Base-by-base conservation (phyloP, 1,140 invertebrate genomes). In the Papilio helenus region DNA sequence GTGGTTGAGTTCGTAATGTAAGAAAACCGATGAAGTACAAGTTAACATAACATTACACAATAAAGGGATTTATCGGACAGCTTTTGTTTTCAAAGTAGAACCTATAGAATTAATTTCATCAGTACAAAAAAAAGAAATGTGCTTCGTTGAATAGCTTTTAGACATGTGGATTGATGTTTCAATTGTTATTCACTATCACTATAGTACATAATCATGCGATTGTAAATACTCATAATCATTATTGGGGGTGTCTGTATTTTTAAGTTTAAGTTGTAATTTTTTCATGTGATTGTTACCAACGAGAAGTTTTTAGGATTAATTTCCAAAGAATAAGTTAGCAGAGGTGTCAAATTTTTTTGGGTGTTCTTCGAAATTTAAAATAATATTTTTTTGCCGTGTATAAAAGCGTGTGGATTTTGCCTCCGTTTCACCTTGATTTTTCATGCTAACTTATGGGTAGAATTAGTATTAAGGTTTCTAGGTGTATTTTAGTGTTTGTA, bases 221-320 rank as follows among this genome's bases (percentile, higher is more conserved):
- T 68, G 61, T 68, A 68, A 68, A 68, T 68, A 68, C 26, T 68
- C 61, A 68, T 68, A 16, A 34, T 23, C 61, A 68, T 68, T 68
- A 61, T 68, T 12, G 58, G 26, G 23, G 61, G 61, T 68, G 26
- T 16, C 29, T 26, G 55, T 58, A 61, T 29, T 68, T 68, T 68
- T 68, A 34, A 68, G 61, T 68, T 68, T 29, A 29, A 29, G 7
- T 34, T 68, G 61, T 68, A 68, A 16, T 34, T 14, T 68, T 46
- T 68, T 18, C 20, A 61, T 26, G 12, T 68, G 61, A 68, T 68
- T 29, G 26, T 68, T 68, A 29, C 61, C 61, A 68, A 68, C 61
- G 61, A 68, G 34, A 68, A 68, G 12, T 68, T 68, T 29, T 2
- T 34, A 68, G 61, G 61, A 68, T 68, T 68, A 29, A 68, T 68